Evolutionary conservation across 2,888 invertebrate genomes (phyloP).

Genomic region (Epinotia bilunana): DNA sequence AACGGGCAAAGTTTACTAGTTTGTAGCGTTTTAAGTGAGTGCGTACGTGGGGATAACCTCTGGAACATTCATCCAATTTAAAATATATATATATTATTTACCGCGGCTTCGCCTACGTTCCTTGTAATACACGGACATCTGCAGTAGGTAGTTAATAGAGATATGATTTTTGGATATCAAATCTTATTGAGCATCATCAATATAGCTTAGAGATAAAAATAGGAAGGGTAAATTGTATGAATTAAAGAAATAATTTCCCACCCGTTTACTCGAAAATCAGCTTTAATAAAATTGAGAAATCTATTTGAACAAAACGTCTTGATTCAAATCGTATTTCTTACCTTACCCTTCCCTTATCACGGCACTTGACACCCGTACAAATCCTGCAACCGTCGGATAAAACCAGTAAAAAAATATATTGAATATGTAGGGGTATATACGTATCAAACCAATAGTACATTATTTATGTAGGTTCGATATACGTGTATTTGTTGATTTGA

Average conservation of each 20-base stretch:
- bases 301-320: constrained; percentile 33
- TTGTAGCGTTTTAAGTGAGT: no score
- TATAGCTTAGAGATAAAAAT: neutral
- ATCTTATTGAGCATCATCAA: neutral
- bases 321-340: constrained; percentile 35
- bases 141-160: no score
- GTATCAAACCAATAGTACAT: no score
- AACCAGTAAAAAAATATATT: neutral
- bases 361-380: constrained; percentile 29
- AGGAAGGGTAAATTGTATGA: neutral
- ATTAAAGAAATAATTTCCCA: neutral
- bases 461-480: neutral
- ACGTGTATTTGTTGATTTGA: neutral
- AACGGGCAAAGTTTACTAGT: no score
- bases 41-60: no score
- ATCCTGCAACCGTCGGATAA: constrained; percentile 10
- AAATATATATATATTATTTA: no score
- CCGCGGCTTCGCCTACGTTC: no score
- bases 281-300: constrained; percentile 18
- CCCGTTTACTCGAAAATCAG: neutral
- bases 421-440: neutral
- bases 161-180: neutral
- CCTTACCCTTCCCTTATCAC: constrained; percentile 37
- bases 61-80: no score
- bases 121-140: no score